phyloP scores from a whole-genome alignment of 1,140 invertebrate species.

The Patella vulgata region DNA sequence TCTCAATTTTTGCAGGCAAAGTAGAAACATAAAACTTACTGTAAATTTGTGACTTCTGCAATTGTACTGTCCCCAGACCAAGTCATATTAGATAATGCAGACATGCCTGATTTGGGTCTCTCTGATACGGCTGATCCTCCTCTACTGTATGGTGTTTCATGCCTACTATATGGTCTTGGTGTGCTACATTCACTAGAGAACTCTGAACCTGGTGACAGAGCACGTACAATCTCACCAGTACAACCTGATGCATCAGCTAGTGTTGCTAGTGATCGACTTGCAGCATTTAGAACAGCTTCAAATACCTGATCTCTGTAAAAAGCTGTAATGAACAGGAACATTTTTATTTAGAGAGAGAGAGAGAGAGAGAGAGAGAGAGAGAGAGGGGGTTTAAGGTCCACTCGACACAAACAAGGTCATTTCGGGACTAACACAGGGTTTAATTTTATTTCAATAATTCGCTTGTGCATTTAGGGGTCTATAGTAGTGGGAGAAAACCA shows the following conservation, averaged over 20 bases:
- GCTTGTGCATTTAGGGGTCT: no score
- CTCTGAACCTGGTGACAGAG: conserved; percentile 47
- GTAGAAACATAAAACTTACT: conserved; percentile 47
- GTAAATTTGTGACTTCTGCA: conserved; percentile 51
- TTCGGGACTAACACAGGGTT: no score
- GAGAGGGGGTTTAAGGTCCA: no score
- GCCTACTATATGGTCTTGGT: conserved; percentile 16
- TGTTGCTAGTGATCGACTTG: conserved; percentile 51
- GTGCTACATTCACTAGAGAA: conserved; percentile 26
- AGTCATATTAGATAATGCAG: conserved; percentile 57
- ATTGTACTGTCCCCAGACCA: conserved; percentile 54
- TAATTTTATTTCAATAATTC: no score
- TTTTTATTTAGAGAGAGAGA: no score
- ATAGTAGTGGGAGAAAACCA: no score
- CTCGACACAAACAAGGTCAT: no score
- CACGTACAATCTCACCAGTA: conserved; percentile 53
- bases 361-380: no score
- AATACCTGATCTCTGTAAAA: conserved; percentile 59
- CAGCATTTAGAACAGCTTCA: conserved; percentile 53
- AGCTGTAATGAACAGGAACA: conserved; percentile 41
- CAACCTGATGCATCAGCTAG: conserved; percentile 62
- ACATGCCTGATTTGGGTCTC: conserved; percentile 50
- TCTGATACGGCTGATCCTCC: conserved; percentile 19
- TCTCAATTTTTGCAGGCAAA: no score
- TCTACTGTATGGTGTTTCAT: conserved; percentile 21